Base-by-base conservation (phyloP, 1,140 invertebrate genomes). In the Penaeus indicus region DNA sequence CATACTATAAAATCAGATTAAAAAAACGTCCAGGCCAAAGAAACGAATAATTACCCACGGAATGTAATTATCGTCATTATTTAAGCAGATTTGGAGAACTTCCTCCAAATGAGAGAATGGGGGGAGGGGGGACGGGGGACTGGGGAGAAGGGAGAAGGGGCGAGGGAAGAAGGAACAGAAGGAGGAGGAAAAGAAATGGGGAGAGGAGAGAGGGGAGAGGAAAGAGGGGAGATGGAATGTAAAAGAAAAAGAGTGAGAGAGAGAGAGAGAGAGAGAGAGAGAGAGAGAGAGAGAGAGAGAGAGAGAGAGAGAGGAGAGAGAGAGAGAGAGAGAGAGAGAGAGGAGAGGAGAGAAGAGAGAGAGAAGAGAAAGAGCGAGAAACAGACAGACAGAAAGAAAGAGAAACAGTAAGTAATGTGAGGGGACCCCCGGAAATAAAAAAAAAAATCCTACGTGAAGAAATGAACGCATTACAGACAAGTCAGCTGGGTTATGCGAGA, bases 11-110 rank as follows among this genome's bases (percentile, higher is more conserved):
- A 80, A 80, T 80, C 78, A 60, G 32, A 80, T 80, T 80, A 80
- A 80, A 80, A 80, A 47, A 60, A 47, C 19, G 21, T 25, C 21
- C 21, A 18, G 38, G 47, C 78, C 54, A 80, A 80, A 80, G 78
- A 80, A 80, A 80, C 61, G 54, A 47, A 80, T 80, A 80, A 80
- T 80, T 80, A 80, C 47, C 42, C 78, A n/a, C 38, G 61, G 42
- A 80, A 80, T 80, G 78, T 80, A 80, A 80, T 80, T 80, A 80
- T 60, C 54, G 78, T 60, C 78, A 80, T 80, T 60, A 80, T 80
- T 47, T 54, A 54, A 80, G 61, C 78, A 80, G n/a, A 60, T 25
- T 54, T n/a, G 60, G 63, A 38, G 60, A 67, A 42, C 61, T 25
- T 63, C 27, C 25, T 82, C 10, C 42, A 77, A 69, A 38, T 38